phyloP scores from a whole-genome alignment of 2,113 vertebrate genomes.

The Phasianus colchicus region DNA sequence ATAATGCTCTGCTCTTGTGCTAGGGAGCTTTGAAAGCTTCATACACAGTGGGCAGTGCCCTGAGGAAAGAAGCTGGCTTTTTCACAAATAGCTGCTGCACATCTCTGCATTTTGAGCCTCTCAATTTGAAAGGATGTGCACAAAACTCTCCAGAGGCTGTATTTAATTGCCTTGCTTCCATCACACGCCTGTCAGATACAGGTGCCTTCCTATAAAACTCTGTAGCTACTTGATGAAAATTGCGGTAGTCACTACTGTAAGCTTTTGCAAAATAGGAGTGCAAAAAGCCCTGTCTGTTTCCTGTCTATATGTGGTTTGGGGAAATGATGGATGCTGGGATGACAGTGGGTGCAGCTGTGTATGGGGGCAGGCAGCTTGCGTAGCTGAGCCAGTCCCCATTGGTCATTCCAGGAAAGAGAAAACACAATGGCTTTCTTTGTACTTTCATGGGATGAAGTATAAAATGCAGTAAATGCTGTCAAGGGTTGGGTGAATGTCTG shows the following conservation, averaged over 20 bases:
- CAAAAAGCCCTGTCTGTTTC: not conserved
- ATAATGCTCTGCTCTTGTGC: not conserved
- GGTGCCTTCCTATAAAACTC: not conserved
- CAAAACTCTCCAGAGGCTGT: not conserved
- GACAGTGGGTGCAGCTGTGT: not conserved
- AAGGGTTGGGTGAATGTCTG: not conserved
- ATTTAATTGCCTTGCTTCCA: not conserved
- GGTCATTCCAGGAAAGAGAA: not conserved
- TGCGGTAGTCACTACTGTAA: not conserved
- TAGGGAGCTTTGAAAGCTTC: not conserved
- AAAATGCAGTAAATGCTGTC: not conserved
- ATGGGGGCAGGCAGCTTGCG: rapidly evolving
- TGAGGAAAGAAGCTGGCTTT: not conserved
- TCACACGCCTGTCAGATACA: not conserved
- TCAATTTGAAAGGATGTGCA: not conserved
- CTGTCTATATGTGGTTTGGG: not conserved
- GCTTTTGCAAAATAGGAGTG: not conserved
- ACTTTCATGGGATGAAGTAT: not conserved
- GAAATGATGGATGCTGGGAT: not conserved
- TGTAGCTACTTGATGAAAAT: not conserved
- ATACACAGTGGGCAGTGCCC: not conserved
- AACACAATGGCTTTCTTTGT: not conserved
- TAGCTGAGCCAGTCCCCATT: not conserved
- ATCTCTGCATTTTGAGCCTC: not conserved
- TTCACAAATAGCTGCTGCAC: not conserved